Evolutionary conservation across 1,140 invertebrate species (phyloP).

Genomic region (Branchinecta lynchi): DNA sequence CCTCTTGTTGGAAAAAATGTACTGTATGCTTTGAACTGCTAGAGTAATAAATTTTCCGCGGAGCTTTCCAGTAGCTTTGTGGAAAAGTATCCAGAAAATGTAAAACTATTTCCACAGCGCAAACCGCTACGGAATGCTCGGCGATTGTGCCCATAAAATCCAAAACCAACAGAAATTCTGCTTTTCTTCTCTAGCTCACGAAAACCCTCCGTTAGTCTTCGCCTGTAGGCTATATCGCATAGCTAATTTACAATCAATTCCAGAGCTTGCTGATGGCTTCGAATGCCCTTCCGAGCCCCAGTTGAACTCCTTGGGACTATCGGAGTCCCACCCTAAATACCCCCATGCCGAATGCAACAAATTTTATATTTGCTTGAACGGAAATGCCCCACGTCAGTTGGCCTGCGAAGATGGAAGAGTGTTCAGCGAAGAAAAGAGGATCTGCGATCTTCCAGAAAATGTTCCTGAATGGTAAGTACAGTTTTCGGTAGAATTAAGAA

Average conservation of each 20-base stretch:
- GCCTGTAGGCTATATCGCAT: neutral
- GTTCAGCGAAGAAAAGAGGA: slow-evolving; percentile 27
- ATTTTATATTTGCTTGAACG: slow-evolving; percentile 30
- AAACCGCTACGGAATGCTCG: no score
- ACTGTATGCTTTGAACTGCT: no score
- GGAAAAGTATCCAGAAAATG: no score
- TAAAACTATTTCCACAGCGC: no score
- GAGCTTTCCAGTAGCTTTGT: no score
- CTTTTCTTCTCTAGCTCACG: neutral
- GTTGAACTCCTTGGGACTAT: neutral
- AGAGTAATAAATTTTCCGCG: no score
- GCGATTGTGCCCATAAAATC: no score
- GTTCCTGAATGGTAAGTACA: slow-evolving; percentile 29
- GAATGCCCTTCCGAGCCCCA: slow-evolving; percentile 42
- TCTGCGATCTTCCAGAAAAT: slow-evolving; percentile 30
- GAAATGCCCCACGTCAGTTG: slow-evolving; percentile 26
- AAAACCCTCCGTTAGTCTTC: neutral
- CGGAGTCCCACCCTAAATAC: neutral
- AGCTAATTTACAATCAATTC: slow-evolving; percentile 8
- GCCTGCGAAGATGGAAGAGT: slow-evolving; percentile 29
- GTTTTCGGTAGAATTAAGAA: no score
- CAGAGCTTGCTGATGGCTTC: slow-evolving; percentile 58
- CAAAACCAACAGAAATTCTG: neutral
- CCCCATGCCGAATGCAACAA: slow-evolving; percentile 30
- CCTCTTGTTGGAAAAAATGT: no score